These are phyloP conservation scores for Arctia plantaginis DNA, from an alignment of 2,888 invertebrate genomes.

Conservation along the genomic window DNA sequence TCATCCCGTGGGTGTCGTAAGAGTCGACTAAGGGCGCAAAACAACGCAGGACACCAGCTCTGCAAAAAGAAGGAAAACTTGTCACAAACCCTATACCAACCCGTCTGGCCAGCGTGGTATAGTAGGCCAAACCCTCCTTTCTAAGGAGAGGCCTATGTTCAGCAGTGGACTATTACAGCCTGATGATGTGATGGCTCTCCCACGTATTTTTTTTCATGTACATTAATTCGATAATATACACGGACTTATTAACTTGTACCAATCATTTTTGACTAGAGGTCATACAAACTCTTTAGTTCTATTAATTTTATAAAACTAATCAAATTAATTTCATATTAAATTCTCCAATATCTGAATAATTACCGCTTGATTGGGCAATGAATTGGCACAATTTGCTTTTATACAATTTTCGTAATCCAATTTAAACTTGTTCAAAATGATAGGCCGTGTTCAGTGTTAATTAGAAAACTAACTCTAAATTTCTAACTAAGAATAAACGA, in stretches of 20 bases:
- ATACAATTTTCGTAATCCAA: background rate
- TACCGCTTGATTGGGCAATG: slow-evolving; percentile 10
- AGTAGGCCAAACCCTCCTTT: too few species aligned
- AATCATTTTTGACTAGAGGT: background rate
- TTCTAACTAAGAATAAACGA: background rate
- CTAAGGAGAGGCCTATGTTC: too few species aligned
- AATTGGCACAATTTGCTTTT: slow-evolving; percentile 10
- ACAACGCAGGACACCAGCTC: too few species aligned
- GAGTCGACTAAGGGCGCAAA: too few species aligned
- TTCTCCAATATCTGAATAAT: slow-evolving; percentile 2
- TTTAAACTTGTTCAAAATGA: slow-evolving; percentile 8
- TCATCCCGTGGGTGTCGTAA: too few species aligned
- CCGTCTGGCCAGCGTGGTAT: too few species aligned
- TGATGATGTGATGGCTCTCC: too few species aligned
- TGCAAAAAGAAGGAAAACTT: too few species aligned
- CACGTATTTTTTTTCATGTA: too few species aligned
- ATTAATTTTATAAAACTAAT: background rate
- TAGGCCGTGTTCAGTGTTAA: background rate
- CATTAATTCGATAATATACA: too few species aligned
- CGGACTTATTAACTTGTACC: background rate
- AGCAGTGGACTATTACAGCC: too few species aligned
- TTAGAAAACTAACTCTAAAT: slow-evolving; percentile 2
- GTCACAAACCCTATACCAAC: too few species aligned
- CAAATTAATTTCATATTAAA: slow-evolving; percentile 11
- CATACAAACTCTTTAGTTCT: background rate